Evolutionary conservation across 2,888 invertebrate genomes (phyloP).

Genomic region (Aphrophora alni): DNA sequence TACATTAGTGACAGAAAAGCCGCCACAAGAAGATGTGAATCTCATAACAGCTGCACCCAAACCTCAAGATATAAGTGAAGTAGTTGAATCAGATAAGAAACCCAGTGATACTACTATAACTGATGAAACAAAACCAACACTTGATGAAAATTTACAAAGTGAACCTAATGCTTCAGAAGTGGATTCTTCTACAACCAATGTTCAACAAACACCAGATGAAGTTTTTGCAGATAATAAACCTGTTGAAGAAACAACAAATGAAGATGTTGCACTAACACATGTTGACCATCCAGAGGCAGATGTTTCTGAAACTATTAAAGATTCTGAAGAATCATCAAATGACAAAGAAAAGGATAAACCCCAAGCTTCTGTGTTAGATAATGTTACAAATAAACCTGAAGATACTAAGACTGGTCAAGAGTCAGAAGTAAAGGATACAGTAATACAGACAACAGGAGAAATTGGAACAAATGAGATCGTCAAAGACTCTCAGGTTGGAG

Average conservation of each 20-base stretch:
- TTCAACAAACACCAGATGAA: background rate
- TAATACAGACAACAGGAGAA: background rate
- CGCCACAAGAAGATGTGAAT: background rate
- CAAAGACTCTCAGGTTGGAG: background rate
- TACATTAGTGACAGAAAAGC: background rate
- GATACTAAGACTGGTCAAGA: constrained; percentile 18
- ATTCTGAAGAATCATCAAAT: constrained; percentile 37
- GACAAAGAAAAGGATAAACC: constrained; percentile 42
- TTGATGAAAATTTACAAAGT: background rate
- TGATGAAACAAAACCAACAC: background rate
- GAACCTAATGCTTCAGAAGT: constrained; percentile 39
- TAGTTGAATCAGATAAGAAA: background rate
- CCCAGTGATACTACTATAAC: background rate
- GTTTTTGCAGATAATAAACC: constrained; percentile 45
- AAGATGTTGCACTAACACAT: constrained; percentile 16
- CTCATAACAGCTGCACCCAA: background rate
- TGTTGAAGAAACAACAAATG: constrained; percentile 47
- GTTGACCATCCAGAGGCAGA: background rate
- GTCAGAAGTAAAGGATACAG: background rate
- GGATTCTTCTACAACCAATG: constrained; percentile 36
- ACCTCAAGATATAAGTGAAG: background rate
- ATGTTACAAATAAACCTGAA: constrained; percentile 43
- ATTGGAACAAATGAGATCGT: background rate
- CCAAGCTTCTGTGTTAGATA: constrained; percentile 42
- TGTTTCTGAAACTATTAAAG: constrained; percentile 32